Evolutionary conservation across 2,113 vertebrate genomes (phyloP), one percentile per base, ranked within the genome.

Genomic region (Laticauda laticaudata): DNA sequence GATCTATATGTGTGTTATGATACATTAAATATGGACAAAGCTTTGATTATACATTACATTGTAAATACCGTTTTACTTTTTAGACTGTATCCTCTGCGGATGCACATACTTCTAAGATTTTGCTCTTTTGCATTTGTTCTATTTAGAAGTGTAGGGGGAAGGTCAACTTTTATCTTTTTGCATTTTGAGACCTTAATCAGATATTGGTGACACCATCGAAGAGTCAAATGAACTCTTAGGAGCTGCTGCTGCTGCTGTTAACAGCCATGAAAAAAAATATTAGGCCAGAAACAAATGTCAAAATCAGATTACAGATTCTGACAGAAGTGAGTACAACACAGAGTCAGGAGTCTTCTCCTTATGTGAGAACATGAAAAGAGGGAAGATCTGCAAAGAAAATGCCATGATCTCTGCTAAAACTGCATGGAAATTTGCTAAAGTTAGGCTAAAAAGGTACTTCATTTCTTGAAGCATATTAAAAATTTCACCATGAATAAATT

Each of bases 161-260:
- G n/a, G 94, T 87, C 91, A 45, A 53, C 24, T 92, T 92, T 69
- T 57, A 23, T 91, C 10, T 34, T 93, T 93, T 61, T 93, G 51
- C 90, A 87, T 11, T 43, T 95, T 90, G 43, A 43, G 88, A 34
- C 54, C 86, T 69, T 69, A 69, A 92, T 91, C 10, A 94, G 57
- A 26, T 3, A 94, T 1, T 48, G 86, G 39, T 3, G 7, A 93
- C 21, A 94, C 91, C 18, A 90, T 24, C 92, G 81, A 39, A 90
- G 89, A 96, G 94, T 56, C 89, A 95, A 94, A 26, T 9, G 23
- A 54, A 29, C 88, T 93, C 39, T 55, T 11, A 1, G 88, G 21
- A 23, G 34, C 57, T 1, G 0, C 48, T 51, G 8, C 8, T 94
- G 86, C 93, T 96, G 96, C 96, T 92, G 95, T 96, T 95, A 95